Evolutionary conservation across 2,797 vertebrate species (phyloP), one percentile per base, ranked within the genome.

Genomic region (Centroberyx gerrardi): DNA sequence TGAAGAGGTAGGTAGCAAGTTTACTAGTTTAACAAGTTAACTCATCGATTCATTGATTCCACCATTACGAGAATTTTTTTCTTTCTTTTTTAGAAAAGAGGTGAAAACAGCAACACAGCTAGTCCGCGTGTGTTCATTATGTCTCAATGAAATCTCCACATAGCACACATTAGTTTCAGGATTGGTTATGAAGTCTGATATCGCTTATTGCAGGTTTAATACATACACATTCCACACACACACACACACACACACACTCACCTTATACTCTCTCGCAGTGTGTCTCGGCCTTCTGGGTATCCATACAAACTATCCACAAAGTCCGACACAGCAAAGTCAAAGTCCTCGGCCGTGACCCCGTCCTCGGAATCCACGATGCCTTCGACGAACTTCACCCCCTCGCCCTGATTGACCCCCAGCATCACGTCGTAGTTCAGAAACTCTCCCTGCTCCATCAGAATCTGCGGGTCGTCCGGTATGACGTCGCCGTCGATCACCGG

Each of bases 361-460:
- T 98, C 98, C 86, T 98, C 98, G 0, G 95, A 96, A 92, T 98
- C 97, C 79, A 98, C 96, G 14, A 98, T 96, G 61, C 97, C 97
- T 0, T 99, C 98, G 67, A 98, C 97, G 29, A 99, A 98, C 92
- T 97, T 97, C 60, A 98, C 93, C 3, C 97, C 98, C 84, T 99
- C 98, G 0, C 97, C 98, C 91, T 99, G 98, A 89, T 99, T 99
- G 42, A 99, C 97, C 0, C 98, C 98, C 53, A 99, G 94, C 98
- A 99, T 98, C 91, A 99, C 97, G 78, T 99, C 98, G 8, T 99
- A 99, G 91, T 99, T 99, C 65, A 99, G 96, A 92, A 99, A 99
- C 94, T 99, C 98, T 8, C 98, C 98, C 86, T 99, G 98, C 88
- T 99, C 98, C 98, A 99, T 99, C 65, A 99, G 94, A 88, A 99